phyloP scores from a whole-genome alignment of 2,797 vertebrate species.

The Rhadinocentrus ornatus region DNA sequence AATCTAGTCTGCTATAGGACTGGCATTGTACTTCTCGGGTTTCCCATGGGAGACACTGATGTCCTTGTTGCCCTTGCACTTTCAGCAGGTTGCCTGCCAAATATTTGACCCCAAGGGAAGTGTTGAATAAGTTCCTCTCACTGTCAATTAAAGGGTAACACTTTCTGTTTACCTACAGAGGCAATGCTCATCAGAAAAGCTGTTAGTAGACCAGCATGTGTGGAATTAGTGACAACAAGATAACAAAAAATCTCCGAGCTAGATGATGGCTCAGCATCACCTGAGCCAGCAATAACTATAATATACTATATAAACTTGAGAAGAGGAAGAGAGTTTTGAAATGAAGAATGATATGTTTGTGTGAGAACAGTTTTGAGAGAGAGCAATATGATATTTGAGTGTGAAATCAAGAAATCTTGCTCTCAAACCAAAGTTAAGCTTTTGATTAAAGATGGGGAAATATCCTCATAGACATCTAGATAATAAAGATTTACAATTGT shows the following conservation, averaged over 20 bases:
- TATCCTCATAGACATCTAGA: too few species aligned
- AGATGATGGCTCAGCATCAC: background rate
- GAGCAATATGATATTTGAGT: too few species aligned
- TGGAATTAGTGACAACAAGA: background rate
- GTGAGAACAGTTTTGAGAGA: too few species aligned
- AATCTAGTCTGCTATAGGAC: slow-evolving; percentile 15
- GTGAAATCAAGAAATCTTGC: too few species aligned
- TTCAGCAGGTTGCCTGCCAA: slow-evolving; percentile 59
- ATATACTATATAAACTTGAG: too few species aligned
- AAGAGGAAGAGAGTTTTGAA: too few species aligned
- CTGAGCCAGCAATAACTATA: background rate
- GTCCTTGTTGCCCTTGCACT: slow-evolving; percentile 70
- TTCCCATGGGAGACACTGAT: slow-evolving; percentile 34
- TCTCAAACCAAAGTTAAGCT: too few species aligned
- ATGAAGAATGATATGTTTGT: too few species aligned
- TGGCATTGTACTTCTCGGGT: slow-evolving; percentile 25
- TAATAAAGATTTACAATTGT: too few species aligned
- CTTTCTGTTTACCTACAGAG: slow-evolving; percentile 59
- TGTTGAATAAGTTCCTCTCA: slow-evolving; percentile 61
- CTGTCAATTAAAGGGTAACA: slow-evolving; percentile 62
- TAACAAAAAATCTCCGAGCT: background rate
- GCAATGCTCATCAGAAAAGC: slow-evolving; percentile 23
- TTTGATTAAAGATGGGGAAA: too few species aligned
- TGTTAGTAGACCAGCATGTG: background rate
- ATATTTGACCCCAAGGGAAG: slow-evolving; percentile 59